Base-by-base conservation (phyloP, 2,888 invertebrate species). In the Andrena flavipes region DNA sequence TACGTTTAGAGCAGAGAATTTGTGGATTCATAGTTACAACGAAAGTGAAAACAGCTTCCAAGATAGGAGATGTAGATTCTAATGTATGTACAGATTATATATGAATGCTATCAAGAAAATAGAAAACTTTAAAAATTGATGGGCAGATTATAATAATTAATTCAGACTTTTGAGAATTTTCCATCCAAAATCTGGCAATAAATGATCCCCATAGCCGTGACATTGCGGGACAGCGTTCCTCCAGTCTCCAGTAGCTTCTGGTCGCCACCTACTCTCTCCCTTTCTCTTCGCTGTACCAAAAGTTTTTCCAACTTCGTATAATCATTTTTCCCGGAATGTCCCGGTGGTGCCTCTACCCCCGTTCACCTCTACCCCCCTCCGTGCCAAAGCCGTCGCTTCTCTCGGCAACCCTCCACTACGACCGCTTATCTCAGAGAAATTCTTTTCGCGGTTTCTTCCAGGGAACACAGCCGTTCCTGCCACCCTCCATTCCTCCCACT, bases 321-420 rank as follows among this genome's bases (percentile, higher is more conserved):
- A 92, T 92, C 92, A 92, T 91, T 91, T 91, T 89, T 91, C 88
- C 87, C 85, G 90, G 90, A 91, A 92, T 91, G 91, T 90, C 90
- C 86, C 88, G 88, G 69, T 84, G 87, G 86, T 84, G 71, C 87
- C 81, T 76, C 76, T 75, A 84, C 80, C 82, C 77, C 48, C 16
- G 16, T 42, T 42, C 42, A 42, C 20, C 33, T 51, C 42, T 49
- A 23, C n/a, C 10, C 60, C 48, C 67, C 13, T 30, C 23, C 23
- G 26, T 48, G 20, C 67, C 49, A 67, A 71, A 82, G 67, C 82
- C 82, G 35, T 69, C 68, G 72, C 82, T 82, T 82, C 69, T 23
- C 76, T 60, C 69, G 65, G 62, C 63, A 63, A 70, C 80, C 82
- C 87, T 71, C 81, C 77, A 82, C 75, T 67, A 73, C 76, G 78